A percentile compares a stretch with the other conserved stretches of the same genome.
phyloP scores from a whole-genome alignment of 2,888 invertebrate genomes.

The Bruchidius siliquastri region DNA sequence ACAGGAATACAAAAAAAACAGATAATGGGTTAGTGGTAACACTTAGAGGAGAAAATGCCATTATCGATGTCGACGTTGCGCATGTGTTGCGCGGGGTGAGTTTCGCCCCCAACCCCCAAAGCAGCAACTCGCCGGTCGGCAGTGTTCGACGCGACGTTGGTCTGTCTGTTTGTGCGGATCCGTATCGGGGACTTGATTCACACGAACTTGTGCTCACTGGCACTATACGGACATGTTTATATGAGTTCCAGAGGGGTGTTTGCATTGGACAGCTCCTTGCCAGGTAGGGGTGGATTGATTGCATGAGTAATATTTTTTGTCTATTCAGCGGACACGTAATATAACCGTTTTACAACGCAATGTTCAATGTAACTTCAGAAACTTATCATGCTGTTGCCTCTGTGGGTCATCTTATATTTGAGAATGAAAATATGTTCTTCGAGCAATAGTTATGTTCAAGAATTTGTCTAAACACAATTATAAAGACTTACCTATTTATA shows the following conservation, averaged over 20 bases:
- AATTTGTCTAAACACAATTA: too few relatives aligned
- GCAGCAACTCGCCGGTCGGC: conserved; percentile 2
- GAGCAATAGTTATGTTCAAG: too few relatives aligned
- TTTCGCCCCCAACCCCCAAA: background rate
- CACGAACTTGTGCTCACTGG: background rate
- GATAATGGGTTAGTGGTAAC: conserved; percentile 25
- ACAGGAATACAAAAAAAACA: conserved; percentile 4
- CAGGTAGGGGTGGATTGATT: background rate
- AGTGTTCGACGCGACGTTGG: background rate
- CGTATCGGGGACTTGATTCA: background rate
- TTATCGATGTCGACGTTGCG: conserved; percentile 26
- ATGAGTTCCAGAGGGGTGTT: background rate
- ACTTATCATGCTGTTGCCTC: too few relatives aligned
- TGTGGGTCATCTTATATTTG: too few relatives aligned
- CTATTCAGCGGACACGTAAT: too few relatives aligned
- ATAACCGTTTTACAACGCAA: too few relatives aligned
- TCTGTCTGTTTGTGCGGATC: background rate
- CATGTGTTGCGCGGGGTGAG: conserved; percentile 15
- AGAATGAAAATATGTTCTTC: too few relatives aligned
- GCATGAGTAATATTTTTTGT: too few relatives aligned
- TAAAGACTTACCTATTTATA: too few relatives aligned
- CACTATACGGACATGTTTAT: background rate
- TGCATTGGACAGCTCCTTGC: background rate
- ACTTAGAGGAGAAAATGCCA: conserved; percentile 26
- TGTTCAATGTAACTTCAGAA: too few relatives aligned